These are phyloP conservation scores for Cecropterus lyciades DNA, from an alignment of 1,140 invertebrate genomes.

Conservation along the genomic window DNA sequence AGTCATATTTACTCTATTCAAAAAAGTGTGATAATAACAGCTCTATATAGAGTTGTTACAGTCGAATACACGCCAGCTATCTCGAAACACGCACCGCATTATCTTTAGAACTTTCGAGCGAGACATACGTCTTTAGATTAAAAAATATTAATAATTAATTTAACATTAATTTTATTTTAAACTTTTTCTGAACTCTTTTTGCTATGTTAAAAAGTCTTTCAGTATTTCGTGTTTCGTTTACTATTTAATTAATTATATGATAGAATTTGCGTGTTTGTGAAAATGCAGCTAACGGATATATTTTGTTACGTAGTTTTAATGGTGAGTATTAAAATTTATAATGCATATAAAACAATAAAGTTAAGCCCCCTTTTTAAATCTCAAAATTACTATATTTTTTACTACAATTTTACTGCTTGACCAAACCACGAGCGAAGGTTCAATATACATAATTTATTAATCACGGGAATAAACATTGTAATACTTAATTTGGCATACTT, in stretches of 20 bases:
- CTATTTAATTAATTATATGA: conserved; percentile 5
- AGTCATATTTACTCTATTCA: too few relatives aligned
- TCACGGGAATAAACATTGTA: too few relatives aligned
- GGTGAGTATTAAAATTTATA: conserved; percentile 47
- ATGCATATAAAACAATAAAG: too few relatives aligned
- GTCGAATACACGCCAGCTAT: conserved; percentile 45
- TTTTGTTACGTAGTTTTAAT: conserved; percentile 52
- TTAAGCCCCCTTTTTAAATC: too few relatives aligned
- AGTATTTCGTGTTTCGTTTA: conserved; percentile 15
- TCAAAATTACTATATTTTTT: too few relatives aligned
- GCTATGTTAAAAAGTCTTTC: conserved; percentile 21
- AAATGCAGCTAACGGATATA: conserved; percentile 51
- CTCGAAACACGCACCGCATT: conserved; percentile 42
- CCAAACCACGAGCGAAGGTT: too few relatives aligned
- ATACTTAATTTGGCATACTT: too few relatives aligned
- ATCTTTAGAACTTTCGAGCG: conserved; percentile 52
- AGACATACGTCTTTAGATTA: conserved; percentile 38
- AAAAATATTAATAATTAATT: conserved; percentile 22
- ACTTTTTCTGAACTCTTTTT: conserved; percentile 29
- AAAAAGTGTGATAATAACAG: conserved; percentile 45
- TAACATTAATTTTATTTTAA: background rate
- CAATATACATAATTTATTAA: too few relatives aligned
- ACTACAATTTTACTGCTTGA: too few relatives aligned
- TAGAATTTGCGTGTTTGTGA: conserved; percentile 38
- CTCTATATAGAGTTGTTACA: conserved; percentile 52